These are phyloP conservation scores for Lamproptera curius DNA, from an alignment of 2,888 invertebrate genomes.

Conservation along the genomic window DNA sequence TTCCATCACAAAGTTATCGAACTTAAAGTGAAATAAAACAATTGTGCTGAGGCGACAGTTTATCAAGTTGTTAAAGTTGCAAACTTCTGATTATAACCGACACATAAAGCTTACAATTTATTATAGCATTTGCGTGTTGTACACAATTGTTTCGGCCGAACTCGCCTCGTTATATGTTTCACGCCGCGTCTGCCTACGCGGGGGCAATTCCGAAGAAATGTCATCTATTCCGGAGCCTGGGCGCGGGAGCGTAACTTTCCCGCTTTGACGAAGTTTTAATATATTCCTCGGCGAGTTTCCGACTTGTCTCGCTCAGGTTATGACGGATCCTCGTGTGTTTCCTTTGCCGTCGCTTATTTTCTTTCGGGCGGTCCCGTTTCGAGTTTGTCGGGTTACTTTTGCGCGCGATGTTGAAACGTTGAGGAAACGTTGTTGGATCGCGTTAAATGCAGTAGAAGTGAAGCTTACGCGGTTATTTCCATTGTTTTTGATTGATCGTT, in stretches of 20 bases:
- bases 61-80: no score
- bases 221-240: constrained; percentile 32
- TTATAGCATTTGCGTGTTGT: no score
- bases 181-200: constrained; percentile 31
- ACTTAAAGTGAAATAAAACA: no score
- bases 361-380: constrained; percentile 21
- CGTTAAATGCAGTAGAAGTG: no score
- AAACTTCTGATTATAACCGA: no score
- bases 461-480: no score
- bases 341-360: constrained; percentile 13
- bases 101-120: no score
- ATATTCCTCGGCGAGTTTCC: constrained; percentile 71
- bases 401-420: not conserved
- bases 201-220: constrained; percentile 34
- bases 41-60: no score
- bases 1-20: no score
- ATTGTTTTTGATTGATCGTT: no score
- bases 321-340: constrained; percentile 52
- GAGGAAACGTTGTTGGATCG: no score
- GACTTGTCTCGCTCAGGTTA: constrained; percentile 60
- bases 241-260: constrained; percentile 53
- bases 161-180: constrained; percentile 16
- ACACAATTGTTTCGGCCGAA: constrained; percentile 5
- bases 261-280: constrained; percentile 77
- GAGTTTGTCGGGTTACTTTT: constrained; percentile 18